Percentiles rank a stretch among this genome's conserved stretches.
These are phyloP conservation scores for Cygnus atratus DNA, from an alignment of 2,113 vertebrate species.

Conservation along the genomic window DNA sequence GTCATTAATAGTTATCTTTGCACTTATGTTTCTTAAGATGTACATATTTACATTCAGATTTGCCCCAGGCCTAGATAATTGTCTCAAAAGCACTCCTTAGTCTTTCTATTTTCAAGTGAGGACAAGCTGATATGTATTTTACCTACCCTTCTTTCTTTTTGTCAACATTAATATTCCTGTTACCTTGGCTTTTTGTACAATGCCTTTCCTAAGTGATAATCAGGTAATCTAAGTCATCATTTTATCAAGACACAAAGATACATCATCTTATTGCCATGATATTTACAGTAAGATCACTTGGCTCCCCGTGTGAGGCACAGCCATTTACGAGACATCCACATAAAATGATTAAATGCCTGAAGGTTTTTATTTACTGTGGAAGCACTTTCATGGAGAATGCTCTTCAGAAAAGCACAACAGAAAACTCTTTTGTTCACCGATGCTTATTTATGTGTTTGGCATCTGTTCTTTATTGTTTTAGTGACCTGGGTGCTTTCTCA, in stretches of 20 bases:
- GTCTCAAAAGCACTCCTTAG: background rate
- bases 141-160: background rate
- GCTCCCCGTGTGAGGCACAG: background rate
- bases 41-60: background rate
- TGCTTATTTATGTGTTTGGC: background rate
- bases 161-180: background rate
- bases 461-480: background rate
- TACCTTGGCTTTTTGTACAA: background rate
- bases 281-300: conserved; percentile 42
- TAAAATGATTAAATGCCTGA: conserved; percentile 38
- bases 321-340: conserved; percentile 5
- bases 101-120: background rate
- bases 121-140: background rate
- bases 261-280: conserved; percentile 39
- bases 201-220: background rate
- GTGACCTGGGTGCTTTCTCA: background rate
- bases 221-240: conserved; percentile 6
- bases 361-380: conserved; percentile 17
- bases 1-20: background rate
- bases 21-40: background rate
- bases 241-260: conserved; percentile 40
- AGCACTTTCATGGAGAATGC: background rate
- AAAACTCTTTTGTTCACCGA: background rate
- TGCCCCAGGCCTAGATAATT: background rate
- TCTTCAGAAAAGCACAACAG: background rate